Percentiles rank a stretch among this genome's conserved stretches.
These are phyloP conservation scores for Poeciliopsis turneri DNA, from an alignment of 2,797 vertebrate genomes.

Conservation along the genomic window DNA sequence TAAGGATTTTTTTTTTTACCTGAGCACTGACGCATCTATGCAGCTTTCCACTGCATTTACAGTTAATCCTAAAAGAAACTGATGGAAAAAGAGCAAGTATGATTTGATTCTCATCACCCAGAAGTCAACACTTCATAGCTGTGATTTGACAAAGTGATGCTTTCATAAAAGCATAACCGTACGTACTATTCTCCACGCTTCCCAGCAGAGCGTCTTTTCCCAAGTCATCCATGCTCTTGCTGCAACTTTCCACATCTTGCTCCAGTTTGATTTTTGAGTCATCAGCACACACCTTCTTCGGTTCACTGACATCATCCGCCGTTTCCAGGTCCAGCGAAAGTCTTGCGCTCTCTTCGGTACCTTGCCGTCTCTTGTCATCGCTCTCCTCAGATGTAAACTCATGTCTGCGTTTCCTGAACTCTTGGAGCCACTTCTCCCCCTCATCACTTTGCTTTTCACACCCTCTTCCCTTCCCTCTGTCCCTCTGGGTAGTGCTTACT, in stretches of 20 bases:
- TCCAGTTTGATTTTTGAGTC: neutral
- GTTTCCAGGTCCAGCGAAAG: slow-evolving; percentile 37
- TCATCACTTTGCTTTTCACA: slow-evolving; percentile 7
- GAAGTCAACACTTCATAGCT: neutral
- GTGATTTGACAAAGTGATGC: neutral
- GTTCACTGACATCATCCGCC: slow-evolving; percentile 24
- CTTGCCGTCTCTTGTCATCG: neutral
- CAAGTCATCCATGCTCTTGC: neutral
- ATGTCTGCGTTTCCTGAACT: slow-evolving; percentile 12
- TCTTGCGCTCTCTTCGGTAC: slow-evolving; percentile 11
- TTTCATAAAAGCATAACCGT: neutral
- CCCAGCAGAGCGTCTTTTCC: neutral
- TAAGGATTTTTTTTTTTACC: slow-evolving; percentile 54
- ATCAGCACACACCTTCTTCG: neutral
- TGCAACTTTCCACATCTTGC: neutral
- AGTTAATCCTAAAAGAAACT: slow-evolving; percentile 88
- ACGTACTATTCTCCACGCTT: slow-evolving; percentile 39
- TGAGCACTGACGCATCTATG: slow-evolving; percentile 81
- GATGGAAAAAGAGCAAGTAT: neutral
- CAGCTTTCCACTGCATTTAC: slow-evolving; percentile 87
- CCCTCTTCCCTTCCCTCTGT: slow-evolving; percentile 5
- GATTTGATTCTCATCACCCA: slow-evolving; percentile 8
- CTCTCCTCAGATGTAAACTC: slow-evolving; percentile 26
- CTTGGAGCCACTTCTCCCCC: slow-evolving; percentile 11
- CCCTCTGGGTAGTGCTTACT: neutral